Percentiles rank a stretch among this genome's conserved stretches.
These are phyloP conservation scores for Aphaenogaster rudis DNA, from an alignment of 1,140 invertebrate species.

Conservation along the genomic window DNA sequence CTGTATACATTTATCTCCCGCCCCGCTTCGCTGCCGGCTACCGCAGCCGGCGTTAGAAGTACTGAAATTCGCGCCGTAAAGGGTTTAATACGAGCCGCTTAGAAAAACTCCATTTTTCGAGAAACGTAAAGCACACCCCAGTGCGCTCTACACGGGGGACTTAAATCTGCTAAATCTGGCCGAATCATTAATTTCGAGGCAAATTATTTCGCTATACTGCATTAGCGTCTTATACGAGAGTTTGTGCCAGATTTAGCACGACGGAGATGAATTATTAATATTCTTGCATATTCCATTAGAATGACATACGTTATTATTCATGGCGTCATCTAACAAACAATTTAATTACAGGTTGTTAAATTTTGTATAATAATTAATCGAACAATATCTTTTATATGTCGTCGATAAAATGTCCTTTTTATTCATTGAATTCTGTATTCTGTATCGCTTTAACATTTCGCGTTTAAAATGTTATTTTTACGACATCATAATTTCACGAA, in stretches of 20 bases:
- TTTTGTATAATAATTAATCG: conserved; percentile 16
- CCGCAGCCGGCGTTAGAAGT: background rate
- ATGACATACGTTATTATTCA: conserved; percentile 16
- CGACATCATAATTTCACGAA: conserved; percentile 37
- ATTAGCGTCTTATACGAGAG: conserved; percentile 31
- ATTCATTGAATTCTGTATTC: background rate
- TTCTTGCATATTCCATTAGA: conserved; percentile 27
- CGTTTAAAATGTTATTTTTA: conserved; percentile 39
- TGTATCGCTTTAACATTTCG: conserved; percentile 38
- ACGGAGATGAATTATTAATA: conserved; percentile 25
- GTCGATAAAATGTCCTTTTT: conserved; percentile 13
- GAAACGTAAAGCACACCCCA: background rate
- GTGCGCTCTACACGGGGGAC: background rate
- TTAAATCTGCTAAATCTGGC: conserved; percentile 34
- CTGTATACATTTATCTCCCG: conserved; percentile 44
- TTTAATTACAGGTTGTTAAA: conserved; percentile 13
- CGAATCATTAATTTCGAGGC: conserved; percentile 52
- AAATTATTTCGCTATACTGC: conserved; percentile 34
- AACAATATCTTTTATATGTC: background rate
- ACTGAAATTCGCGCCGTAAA: conserved; percentile 52
- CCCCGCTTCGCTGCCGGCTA: background rate
- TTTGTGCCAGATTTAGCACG: conserved; percentile 22
- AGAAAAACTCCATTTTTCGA: conserved; percentile 49
- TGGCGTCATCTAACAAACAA: background rate
- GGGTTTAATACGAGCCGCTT: conserved; percentile 53